These are phyloP conservation scores for Pardalotus punctatus DNA, from an alignment of 2,113 vertebrate species.

Conservation along the genomic window DNA sequence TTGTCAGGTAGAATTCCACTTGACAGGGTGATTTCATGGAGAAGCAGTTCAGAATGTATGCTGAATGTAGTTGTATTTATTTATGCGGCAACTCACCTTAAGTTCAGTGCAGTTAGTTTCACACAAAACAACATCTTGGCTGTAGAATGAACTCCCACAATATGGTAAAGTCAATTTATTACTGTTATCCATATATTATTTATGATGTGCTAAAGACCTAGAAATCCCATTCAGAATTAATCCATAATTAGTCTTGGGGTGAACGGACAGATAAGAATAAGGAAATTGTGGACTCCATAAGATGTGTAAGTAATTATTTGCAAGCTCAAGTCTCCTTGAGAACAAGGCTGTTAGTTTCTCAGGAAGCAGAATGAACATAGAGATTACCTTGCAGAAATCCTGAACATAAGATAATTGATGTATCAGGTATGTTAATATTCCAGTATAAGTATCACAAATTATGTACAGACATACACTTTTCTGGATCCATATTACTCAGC, in stretches of 20 bases:
- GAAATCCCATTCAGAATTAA: neutral
- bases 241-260: neutral
- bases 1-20: neutral
- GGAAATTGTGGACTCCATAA: neutral
- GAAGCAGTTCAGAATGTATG: neutral
- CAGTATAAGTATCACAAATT: neutral
- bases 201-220: neutral
- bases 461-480: neutral
- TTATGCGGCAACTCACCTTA: neutral
- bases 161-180: neutral
- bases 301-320: neutral
- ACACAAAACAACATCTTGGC: neutral
- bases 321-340: neutral
- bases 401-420: neutral
- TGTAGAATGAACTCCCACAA: neutral
- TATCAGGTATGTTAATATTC: neutral
- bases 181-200: neutral
- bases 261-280: neutral
- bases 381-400: neutral
- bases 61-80: neutral
- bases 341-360: neutral
- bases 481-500: neutral
- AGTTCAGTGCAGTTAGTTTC: neutral
- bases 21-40: neutral
- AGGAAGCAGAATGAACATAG: neutral